phyloP scores from a whole-genome alignment of 2,113 vertebrate species.

The Microtus ochrogaster region DNA sequence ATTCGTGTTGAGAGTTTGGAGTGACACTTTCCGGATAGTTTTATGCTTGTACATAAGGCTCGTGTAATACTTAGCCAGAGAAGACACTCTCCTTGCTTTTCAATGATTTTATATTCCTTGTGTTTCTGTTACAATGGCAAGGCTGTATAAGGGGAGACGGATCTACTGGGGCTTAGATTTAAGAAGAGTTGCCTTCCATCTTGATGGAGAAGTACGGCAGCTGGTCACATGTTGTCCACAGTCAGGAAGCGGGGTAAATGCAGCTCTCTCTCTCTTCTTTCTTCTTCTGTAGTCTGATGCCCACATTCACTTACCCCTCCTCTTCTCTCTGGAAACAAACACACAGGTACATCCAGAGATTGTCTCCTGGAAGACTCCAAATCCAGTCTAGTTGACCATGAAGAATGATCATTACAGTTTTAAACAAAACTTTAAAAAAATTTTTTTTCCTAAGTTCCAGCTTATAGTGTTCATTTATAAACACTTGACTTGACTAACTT shows the following conservation, averaged over 20 bases:
- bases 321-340: not conserved
- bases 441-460: not conserved
- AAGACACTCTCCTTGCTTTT: constrained; percentile 28
- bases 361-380: not conserved
- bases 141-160: no score
- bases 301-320: not conserved
- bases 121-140: not conserved
- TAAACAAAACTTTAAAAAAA: not conserved
- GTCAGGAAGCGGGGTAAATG: not conserved
- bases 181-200: not conserved
- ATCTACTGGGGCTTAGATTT: not conserved
- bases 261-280: no score
- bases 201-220: not conserved
- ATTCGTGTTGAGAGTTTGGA: not conserved
- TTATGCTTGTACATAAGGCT: not conserved
- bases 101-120: not conserved
- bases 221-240: not conserved
- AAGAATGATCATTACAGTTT: not conserved
- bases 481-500: not conserved
- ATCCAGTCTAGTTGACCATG: not conserved
- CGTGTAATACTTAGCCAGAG: not conserved
- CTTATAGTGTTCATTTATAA: not conserved
- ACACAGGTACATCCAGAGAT: not conserved
- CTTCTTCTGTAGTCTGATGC: not conserved
- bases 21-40: not conserved